phyloP scores from a whole-genome alignment of 2,888 invertebrate genomes.

The Ophion slaviceki region DNA sequence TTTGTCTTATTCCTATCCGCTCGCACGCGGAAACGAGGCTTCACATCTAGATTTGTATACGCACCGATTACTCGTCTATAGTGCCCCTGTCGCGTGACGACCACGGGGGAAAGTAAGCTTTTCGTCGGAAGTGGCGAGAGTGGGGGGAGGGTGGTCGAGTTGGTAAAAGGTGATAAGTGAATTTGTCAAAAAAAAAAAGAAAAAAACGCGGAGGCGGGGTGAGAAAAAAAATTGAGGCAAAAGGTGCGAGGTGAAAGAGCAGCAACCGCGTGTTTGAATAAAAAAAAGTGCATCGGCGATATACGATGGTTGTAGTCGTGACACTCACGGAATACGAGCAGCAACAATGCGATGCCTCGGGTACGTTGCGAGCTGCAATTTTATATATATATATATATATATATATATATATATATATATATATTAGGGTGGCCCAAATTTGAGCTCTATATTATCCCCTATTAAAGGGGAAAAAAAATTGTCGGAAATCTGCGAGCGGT shows the following conservation, averaged over 20 bases:
- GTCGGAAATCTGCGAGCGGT: too few species aligned
- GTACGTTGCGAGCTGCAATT: slow-evolving; percentile 69
- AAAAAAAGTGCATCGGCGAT: slow-evolving; percentile 36
- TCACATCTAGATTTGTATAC: neutral
- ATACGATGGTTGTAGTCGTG: slow-evolving; percentile 79
- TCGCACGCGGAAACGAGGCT: neutral
- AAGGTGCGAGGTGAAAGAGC: neutral
- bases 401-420: too few species aligned
- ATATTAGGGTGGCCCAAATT: too few species aligned
- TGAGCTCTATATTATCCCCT: too few species aligned
- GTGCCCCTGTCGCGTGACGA: neutral
- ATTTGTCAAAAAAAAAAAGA: neutral
- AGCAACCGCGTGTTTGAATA: neutral
- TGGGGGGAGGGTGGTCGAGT: neutral
- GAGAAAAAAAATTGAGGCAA: neutral
- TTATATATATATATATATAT: neutral
- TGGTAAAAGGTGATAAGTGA: neutral
- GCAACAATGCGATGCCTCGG: slow-evolving; percentile 75
- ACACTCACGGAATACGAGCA: slow-evolving; percentile 79
- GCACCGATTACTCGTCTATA: neutral
- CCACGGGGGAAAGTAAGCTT: neutral
- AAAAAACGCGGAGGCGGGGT: neutral
- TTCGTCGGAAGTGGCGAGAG: neutral
- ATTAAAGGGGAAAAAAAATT: too few species aligned
- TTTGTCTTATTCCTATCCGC: neutral